These are phyloP conservation scores for Allobates femoralis DNA, from an alignment of 2,797 vertebrate species.

Conservation along the genomic window DNA sequence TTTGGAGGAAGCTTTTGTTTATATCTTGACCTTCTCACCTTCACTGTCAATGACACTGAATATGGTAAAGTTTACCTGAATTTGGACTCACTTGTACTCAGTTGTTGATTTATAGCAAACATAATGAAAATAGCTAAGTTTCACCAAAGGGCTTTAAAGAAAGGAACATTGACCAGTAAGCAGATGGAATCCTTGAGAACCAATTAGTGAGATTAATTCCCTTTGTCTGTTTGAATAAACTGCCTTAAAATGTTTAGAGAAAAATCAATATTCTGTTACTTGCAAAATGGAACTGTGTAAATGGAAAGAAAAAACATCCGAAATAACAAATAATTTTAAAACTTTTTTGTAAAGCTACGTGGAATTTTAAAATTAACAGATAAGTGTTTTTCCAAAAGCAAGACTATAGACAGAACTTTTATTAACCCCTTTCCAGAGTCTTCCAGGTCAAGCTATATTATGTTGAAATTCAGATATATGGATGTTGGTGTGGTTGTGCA, in stretches of 20 bases:
- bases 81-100: slow-evolving; percentile 5
- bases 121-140: slow-evolving; percentile 33
- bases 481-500: no score
- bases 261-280: slow-evolving; percentile 58
- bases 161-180: slow-evolving; percentile 52
- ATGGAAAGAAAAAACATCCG: not conserved
- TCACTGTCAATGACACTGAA: slow-evolving; percentile 28
- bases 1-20: slow-evolving; percentile 31
- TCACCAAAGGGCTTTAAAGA: slow-evolving; percentile 44
- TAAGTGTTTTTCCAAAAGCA: not conserved
- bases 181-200: slow-evolving; percentile 46
- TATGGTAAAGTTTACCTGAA: slow-evolving; percentile 35
- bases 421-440: not conserved
- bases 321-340: not conserved
- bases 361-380: not conserved
- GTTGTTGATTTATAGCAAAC: slow-evolving; percentile 52
- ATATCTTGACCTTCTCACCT: slow-evolving; percentile 48
- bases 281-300: slow-evolving; percentile 12
- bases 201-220: slow-evolving; percentile 58
- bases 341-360: not conserved
- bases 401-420: not conserved
- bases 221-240: slow-evolving; percentile 59
- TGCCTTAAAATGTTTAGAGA: slow-evolving; percentile 48
- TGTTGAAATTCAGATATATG: no score
- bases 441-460: not conserved